Evolutionary conservation across 1,140 invertebrate genomes (phyloP).

Genomic region (Zaprionus africanus): DNA sequence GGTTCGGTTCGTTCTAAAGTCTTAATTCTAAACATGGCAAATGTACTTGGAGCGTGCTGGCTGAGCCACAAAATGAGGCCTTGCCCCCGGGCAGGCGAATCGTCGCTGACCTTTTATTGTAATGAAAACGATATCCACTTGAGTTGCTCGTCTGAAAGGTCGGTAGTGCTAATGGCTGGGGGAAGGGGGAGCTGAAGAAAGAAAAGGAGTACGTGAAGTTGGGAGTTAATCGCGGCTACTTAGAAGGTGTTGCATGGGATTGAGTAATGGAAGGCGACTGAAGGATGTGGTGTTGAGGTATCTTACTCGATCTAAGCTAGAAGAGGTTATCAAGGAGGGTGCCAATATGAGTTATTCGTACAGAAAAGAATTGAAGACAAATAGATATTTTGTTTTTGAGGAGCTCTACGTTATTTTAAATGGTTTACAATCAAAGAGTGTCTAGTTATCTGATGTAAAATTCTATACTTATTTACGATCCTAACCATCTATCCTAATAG

Average conservation of each 20-base stretch:
- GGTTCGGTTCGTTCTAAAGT: slow-evolving; percentile 58
- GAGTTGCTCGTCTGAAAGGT: slow-evolving; percentile 6
- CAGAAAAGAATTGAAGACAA: neutral
- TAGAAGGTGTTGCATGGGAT: neutral
- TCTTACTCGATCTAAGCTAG: neutral
- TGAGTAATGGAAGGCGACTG: neutral
- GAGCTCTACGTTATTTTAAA: no score
- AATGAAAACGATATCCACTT: slow-evolving; percentile 59
- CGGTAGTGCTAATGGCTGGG: neutral
- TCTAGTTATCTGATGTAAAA: no score
- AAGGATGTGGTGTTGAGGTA: neutral
- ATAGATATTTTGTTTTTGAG: no score
- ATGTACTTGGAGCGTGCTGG: slow-evolving; percentile 77
- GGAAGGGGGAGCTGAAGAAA: no score
- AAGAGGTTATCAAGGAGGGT: neutral
- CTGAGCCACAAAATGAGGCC: slow-evolving; percentile 57
- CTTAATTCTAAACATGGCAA: slow-evolving; percentile 81
- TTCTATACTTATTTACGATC: no score
- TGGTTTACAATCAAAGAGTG: no score
- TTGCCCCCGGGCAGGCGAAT: slow-evolving; percentile 54
- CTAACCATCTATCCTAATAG: neutral
- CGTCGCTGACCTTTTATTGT: slow-evolving; percentile 67
- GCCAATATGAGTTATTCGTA: no score
- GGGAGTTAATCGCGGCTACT: slow-evolving; percentile 2
- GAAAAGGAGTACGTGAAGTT: neutral